phyloP scores from a whole-genome alignment of 2,888 invertebrate genomes.

The Andrena flavipes region DNA sequence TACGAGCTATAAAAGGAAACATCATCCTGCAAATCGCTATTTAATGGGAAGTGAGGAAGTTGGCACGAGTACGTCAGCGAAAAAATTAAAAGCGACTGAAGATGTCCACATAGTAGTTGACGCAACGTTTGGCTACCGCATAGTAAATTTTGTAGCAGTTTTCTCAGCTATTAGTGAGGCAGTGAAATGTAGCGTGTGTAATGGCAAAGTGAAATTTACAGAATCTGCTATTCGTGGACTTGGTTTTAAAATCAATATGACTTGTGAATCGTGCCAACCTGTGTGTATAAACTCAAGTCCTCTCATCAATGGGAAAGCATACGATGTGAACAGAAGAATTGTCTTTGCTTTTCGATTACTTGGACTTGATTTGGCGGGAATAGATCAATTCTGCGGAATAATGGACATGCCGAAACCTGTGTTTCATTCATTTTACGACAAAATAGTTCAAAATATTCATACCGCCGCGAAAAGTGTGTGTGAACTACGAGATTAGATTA shows the following conservation, averaged over 20 bases:
- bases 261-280: not conserved
- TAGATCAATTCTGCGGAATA: conserved; percentile 59
- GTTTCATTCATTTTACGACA: conserved; percentile 52
- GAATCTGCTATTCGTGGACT: conserved; percentile 9
- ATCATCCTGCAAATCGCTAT: conserved; percentile 12
- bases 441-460: conserved; percentile 29
- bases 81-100: conserved; percentile 47
- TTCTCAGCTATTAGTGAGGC: conserved; percentile 5
- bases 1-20: not conserved
- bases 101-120: not conserved
- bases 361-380: conserved; percentile 50
- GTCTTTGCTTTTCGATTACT: conserved; percentile 31
- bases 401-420: conserved; percentile 46
- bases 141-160: conserved; percentile 18
- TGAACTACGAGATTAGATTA: not conserved
- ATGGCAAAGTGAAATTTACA: not conserved
- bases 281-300: conserved; percentile 8
- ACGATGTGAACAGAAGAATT: conserved; percentile 19
- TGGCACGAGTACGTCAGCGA: conserved; percentile 49
- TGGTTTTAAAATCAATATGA: conserved; percentile 16
- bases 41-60: conserved; percentile 15
- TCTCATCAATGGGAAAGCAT: conserved; percentile 10
- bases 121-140: conserved; percentile 19
- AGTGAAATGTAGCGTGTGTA: conserved; percentile 14
- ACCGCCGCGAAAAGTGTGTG: conserved; percentile 30